phyloP scores from a whole-genome alignment of 2,888 invertebrate species.

The Furcula furcula region DNA sequence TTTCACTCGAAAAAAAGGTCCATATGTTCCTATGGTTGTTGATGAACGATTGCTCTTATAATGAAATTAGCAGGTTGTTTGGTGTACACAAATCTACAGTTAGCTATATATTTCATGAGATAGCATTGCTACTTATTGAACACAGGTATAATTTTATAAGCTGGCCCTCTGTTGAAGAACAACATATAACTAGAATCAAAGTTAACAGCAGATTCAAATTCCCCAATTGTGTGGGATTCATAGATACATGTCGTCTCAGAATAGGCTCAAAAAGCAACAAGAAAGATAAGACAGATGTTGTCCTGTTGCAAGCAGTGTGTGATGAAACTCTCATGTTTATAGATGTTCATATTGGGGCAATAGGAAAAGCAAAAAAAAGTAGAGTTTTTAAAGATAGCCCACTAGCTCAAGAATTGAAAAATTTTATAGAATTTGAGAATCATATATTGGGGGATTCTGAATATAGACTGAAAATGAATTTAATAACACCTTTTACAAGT shows the following conservation, averaged over 20 bases:
- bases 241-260: conserved; percentile 65
- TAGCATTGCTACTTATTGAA: conserved; percentile 53
- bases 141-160: conserved; percentile 57
- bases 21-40: conserved; percentile 67
- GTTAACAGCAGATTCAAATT: conserved; percentile 65
- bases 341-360: conserved; percentile 59
- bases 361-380: conserved; percentile 57
- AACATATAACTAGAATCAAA: conserved; percentile 67
- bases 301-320: conserved; percentile 72
- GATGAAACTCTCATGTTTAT: conserved; percentile 66
- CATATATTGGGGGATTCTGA: conserved; percentile 67
- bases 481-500: conserved; percentile 67
- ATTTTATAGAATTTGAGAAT: conserved; percentile 66
- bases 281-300: conserved; percentile 44
- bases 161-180: conserved; percentile 70
- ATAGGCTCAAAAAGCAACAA: conserved; percentile 54
- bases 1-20: conserved; percentile 65
- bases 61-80: conserved; percentile 61
- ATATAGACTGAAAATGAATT: conserved; percentile 61
- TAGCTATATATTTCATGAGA: conserved; percentile 64
- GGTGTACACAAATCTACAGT: conserved; percentile 65
- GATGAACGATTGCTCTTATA: conserved; percentile 59
- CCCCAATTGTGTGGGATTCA: conserved; percentile 73
- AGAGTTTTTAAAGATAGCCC: conserved; percentile 63
- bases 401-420: conserved; percentile 54